Conservation (phyloP, 2,888 invertebrate genomes). For the Leucophora obtusa region DNA sequence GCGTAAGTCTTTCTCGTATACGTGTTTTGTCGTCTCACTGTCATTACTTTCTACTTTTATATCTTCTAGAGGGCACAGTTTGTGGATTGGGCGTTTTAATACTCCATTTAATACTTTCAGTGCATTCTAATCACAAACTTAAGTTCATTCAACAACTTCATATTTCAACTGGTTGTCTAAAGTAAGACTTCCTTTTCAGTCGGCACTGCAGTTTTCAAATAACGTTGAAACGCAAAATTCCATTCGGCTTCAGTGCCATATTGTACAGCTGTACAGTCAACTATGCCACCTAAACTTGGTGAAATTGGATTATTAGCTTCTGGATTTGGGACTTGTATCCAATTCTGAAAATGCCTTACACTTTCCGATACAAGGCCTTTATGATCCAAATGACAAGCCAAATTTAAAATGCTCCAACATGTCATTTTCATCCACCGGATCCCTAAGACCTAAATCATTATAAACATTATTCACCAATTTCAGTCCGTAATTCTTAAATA, state of each 20-base stretch:
- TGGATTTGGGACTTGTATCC: conserved; percentile 86
- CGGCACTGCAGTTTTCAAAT: too few relatives aligned
- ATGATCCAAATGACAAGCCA: too few relatives aligned
- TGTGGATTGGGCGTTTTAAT: too few relatives aligned
- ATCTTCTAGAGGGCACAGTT: too few relatives aligned
- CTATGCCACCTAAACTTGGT: conserved; percentile 88
- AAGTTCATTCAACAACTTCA: too few relatives aligned
- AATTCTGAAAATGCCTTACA: conserved; percentile 85
- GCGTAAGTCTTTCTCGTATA: conserved; percentile 82
- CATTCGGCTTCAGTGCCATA: too few relatives aligned
- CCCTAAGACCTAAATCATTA: conserved; percentile 84
- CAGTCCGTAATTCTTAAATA: too few relatives aligned
- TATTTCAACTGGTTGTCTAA: too few relatives aligned
- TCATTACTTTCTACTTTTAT: too few relatives aligned
- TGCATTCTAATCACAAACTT: too few relatives aligned
- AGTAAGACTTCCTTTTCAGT: conserved; percentile 89
- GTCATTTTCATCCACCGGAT: conserved; percentile 79
- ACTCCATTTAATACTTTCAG: too few relatives aligned
- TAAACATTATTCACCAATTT: conserved; percentile 85
- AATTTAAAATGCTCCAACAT: conserved; percentile 86
- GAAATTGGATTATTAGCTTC: conserved; percentile 88
- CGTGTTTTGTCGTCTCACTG: conserved; percentile 61
- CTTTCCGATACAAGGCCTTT: conserved; percentile 87
- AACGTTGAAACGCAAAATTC: too few relatives aligned
- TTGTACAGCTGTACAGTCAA: conserved; percentile 92